Evolutionary conservation across 2,113 vertebrate species (phyloP), one percentile per base, ranked within the genome.

Genomic region (Syrmaticus mikado): DNA sequence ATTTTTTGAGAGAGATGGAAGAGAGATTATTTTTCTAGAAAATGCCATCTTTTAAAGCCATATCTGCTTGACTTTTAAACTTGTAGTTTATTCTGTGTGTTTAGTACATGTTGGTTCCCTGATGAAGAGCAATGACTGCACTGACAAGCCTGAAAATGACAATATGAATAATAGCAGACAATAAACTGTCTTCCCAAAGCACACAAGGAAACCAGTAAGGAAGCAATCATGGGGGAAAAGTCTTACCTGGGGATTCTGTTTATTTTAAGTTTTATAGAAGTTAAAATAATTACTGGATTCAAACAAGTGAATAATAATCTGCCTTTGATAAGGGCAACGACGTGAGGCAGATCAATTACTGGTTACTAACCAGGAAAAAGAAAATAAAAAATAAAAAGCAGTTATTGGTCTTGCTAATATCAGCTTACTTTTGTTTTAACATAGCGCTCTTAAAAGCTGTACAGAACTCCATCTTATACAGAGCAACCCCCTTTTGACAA

Each of bases 401-500:
- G 93, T 97, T 97, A 97, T 62, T 97, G 97, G 97, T 98, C 97
- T 97, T 97, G 97, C 97, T 96, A 98, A 96, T 95, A 97, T 97
- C 98, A 97, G 96, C 97, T 98, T 97, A 98, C 95, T 97, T 92
- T 96, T 97, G 93, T 97, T 97, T 97, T 96, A 97, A 97, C 95
- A 86, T 97, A 97, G 95, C 87, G 92, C 97, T 97, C 95, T 97
- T 96, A 97, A 88, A 97, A 96, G 97, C 96, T 98, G 97, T 98
- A 98, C 97, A 98, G 97, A 97, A 97, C 95, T 98, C 97, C 97
- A 97, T 96, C 96, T 96, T 97, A 97, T 95, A 98, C 96, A 98
- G 97, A 98, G 98, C 95, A 98, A 97, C 96, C 97, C 95, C 93
- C 95, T 97, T 97, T 98, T 97, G 97, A 98, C 97, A 97, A 98